Percentiles rank a stretch among this genome's conserved stretches.
These are phyloP conservation scores for Megathymus violae DNA, from an alignment of 1,140 invertebrate species.

Conservation along the genomic window DNA sequence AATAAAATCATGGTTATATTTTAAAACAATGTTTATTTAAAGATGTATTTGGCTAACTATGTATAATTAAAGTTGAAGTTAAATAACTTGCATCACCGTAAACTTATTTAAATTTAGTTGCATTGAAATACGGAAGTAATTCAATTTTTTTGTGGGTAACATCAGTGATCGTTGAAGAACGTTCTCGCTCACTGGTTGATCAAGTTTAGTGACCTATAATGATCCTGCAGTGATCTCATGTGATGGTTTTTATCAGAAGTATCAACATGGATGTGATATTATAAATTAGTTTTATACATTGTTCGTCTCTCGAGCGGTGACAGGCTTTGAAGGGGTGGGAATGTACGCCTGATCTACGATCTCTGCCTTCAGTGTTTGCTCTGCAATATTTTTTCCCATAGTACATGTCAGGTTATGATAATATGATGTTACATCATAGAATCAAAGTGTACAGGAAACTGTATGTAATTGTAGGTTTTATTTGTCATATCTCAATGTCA, in stretches of 20 bases:
- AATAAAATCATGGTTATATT: too few relatives aligned
- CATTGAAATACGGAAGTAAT: slow-evolving; percentile 1
- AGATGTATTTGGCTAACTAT: too few relatives aligned
- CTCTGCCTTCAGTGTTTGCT: slow-evolving; percentile 48
- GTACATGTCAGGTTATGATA: slow-evolving; percentile 24
- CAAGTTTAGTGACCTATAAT: slow-evolving; percentile 40
- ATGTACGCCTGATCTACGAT: slow-evolving; percentile 31
- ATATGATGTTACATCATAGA: too few relatives aligned
- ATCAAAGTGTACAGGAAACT: too few relatives aligned
- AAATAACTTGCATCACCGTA: not conserved
- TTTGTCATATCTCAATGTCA: too few relatives aligned
- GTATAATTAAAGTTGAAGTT: not conserved
- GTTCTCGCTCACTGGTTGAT: slow-evolving; percentile 1
- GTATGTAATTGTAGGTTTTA: too few relatives aligned
- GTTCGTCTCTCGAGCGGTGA: slow-evolving; percentile 48
- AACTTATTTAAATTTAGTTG: not conserved
- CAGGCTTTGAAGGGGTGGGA: slow-evolving; percentile 55
- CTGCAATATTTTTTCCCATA: slow-evolving; percentile 46
- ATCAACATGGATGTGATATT: slow-evolving; percentile 49
- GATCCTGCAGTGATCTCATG: slow-evolving; percentile 33
- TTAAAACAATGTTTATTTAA: too few relatives aligned
- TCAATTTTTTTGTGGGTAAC: slow-evolving; percentile 8
- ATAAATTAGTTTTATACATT: slow-evolving; percentile 52
- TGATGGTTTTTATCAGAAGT: slow-evolving; percentile 50
- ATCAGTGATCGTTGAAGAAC: slow-evolving; percentile 1